phyloP scores from a whole-genome alignment of 2,888 invertebrate genomes.

The Lasiommata megera region DNA sequence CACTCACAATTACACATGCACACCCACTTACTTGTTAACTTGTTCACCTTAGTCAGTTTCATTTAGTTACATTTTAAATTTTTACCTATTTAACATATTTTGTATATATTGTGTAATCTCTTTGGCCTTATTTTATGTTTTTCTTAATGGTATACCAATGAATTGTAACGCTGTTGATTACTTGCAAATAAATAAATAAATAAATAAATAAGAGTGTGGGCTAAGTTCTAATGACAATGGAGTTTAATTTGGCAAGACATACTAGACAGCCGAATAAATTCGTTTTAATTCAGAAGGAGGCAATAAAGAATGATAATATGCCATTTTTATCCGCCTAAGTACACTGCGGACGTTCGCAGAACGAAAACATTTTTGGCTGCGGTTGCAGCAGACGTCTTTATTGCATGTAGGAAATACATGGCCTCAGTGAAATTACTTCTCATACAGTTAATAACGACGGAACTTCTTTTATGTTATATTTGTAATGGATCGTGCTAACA shows the following conservation, averaged over 20 bases:
- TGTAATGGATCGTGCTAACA: conserved; percentile 24
- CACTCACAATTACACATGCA: too few species aligned
- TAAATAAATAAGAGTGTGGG: too few species aligned
- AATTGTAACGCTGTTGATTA: too few species aligned
- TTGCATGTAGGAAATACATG: conserved; percentile 36
- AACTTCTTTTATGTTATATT: conserved; percentile 31
- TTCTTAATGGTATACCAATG: too few species aligned
- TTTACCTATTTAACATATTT: too few species aligned
- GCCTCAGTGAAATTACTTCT: conserved; percentile 35
- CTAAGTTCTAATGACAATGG: not conserved
- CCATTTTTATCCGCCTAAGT: conserved; percentile 31
- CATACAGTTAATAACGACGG: conserved; percentile 36
- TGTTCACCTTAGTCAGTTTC: too few species aligned
- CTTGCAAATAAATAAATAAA: too few species aligned
- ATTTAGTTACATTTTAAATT: too few species aligned
- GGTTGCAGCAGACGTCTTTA: conserved; percentile 39
- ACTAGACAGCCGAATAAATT: conserved; percentile 20
- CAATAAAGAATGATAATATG: conserved; percentile 33
- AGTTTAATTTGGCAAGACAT: conserved; percentile 28
- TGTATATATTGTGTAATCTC: too few species aligned
- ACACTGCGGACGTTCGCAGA: conserved; percentile 33
- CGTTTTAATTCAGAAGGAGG: conserved; percentile 26
- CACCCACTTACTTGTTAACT: too few species aligned
- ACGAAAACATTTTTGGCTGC: conserved; percentile 39
- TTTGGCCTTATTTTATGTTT: too few species aligned